These are phyloP conservation scores for Zaprionus kolodkinae DNA, from an alignment of 1,140 invertebrate species.

Conservation along the genomic window DNA sequence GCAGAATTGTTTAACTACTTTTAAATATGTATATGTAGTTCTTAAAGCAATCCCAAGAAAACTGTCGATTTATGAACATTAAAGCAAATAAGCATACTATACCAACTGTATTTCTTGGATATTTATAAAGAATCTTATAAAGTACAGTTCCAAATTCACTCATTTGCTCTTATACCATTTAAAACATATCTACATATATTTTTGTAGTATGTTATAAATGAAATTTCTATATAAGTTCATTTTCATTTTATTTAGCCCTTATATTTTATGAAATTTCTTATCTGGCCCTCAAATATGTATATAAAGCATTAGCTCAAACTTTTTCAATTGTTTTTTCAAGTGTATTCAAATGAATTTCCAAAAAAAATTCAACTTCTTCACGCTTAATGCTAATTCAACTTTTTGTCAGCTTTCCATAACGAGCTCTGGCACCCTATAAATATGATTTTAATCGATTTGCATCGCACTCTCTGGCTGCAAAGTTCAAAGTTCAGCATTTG, in stretches of 20 bases:
- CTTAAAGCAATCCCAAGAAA: background rate
- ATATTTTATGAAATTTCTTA: too few species aligned
- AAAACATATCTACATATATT: too few species aligned
- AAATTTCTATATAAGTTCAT: too few species aligned
- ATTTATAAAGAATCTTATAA: too few species aligned
- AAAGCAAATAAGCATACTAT: background rate
- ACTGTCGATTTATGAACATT: background rate
- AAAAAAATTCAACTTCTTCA: background rate
- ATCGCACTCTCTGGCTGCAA: background rate
- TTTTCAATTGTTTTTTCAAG: background rate
- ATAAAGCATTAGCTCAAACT: background rate
- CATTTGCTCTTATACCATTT: too few species aligned
- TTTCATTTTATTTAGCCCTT: too few species aligned
- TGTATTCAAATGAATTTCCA: background rate
- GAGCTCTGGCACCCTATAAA: constrained; percentile 56
- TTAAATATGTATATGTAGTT: background rate
- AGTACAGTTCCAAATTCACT: too few species aligned
- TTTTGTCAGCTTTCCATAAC: constrained; percentile 20
- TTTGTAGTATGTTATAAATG: too few species aligned
- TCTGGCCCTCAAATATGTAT: too few species aligned
- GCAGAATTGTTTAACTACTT: background rate
- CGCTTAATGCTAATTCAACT: background rate
- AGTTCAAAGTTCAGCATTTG: constrained; percentile 43
- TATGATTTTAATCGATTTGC: constrained; percentile 79
- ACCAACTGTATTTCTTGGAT: background rate